Evolutionary conservation across 2,113 vertebrate genomes (phyloP), one percentile per base, ranked within the genome.

Genomic region (Gnathonemus echidnorhynchus): DNA sequence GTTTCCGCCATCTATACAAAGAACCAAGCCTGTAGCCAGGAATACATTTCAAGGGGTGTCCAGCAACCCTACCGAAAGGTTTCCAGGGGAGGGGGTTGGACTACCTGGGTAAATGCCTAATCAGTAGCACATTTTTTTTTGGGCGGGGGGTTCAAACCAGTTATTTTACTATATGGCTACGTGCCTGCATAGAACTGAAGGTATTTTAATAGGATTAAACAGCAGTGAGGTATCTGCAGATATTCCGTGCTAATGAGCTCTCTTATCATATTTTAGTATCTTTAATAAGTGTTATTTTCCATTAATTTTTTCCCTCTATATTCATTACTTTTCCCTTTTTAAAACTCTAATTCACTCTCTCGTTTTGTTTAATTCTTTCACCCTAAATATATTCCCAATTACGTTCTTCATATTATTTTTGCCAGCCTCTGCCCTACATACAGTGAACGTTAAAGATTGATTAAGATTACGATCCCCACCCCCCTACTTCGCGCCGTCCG

Each of bases 311-410:
- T 1, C 1, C 17, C 46, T n/a, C 42, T 45, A 46, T 86, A 27
- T 86, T 86, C 35, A 80, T 86, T 86, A 86, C 83, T 86, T 86
- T 49, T 39, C 46, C 42, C 45, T 48, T 27, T 86, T 49, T 86
- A 86, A 49, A 86, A 27, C 83, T 49, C 17, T 86, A 46, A 86
- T 46, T 24, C 21, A 13, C 21, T 46, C 83, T 48, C 46, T 49
- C 83, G 9, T n/a, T 15, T 86, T 77, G 27, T 77, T 77, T 42
- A 80, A 86, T 86, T 49, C 83, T 86, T 86, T 48, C 39, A 19
- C 74, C 74, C 5, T 80, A 80, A 80, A 80, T 80, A 80, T 80
- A 80, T 80, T 80, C 74, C 62, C 74, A 42, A 42, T 80, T 80
- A 80, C 17, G 5, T 39, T 80, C 35, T 5, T 80, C 74, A 35